Conservation (phyloP, 2,888 invertebrate genomes). For the Ligdia adustata region DNA sequence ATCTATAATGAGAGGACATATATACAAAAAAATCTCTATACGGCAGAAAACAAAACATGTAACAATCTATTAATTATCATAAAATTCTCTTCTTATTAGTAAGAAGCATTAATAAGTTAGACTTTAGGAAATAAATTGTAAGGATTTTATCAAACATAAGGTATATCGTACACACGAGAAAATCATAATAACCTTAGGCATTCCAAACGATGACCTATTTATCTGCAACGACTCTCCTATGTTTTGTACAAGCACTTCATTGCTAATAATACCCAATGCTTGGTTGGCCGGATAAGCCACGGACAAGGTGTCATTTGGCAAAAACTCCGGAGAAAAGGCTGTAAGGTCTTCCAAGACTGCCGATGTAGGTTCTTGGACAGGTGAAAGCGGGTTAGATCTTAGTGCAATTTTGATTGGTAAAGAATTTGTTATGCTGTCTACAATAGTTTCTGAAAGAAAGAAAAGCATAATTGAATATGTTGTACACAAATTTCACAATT, state of each 20-base stretch:
- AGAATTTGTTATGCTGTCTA: slow-evolving; percentile 68
- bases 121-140: too few relatives aligned
- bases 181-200: slow-evolving; percentile 49
- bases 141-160: too few relatives aligned
- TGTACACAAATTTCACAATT: too few relatives aligned
- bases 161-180: not conserved
- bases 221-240: slow-evolving; percentile 27
- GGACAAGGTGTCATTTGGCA: slow-evolving; percentile 54
- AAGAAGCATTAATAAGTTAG: too few relatives aligned
- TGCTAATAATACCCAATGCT: too few relatives aligned
- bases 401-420: slow-evolving; percentile 58
- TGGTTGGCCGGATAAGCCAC: slow-evolving; percentile 34
- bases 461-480: too few relatives aligned
- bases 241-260: slow-evolving; percentile 29
- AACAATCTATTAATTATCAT: too few relatives aligned
- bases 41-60: too few relatives aligned
- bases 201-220: slow-evolving; percentile 48
- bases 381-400: slow-evolving; percentile 50
- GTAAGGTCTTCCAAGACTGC: slow-evolving; percentile 39
- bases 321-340: slow-evolving; percentile 62
- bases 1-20: slow-evolving; percentile 41
- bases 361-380: slow-evolving; percentile 53
- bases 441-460: slow-evolving; percentile 61
- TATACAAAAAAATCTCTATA: too few relatives aligned
- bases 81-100: too few relatives aligned